Base-by-base conservation (phyloP, 2,113 vertebrate species). In the Pandion haliaetus region DNA sequence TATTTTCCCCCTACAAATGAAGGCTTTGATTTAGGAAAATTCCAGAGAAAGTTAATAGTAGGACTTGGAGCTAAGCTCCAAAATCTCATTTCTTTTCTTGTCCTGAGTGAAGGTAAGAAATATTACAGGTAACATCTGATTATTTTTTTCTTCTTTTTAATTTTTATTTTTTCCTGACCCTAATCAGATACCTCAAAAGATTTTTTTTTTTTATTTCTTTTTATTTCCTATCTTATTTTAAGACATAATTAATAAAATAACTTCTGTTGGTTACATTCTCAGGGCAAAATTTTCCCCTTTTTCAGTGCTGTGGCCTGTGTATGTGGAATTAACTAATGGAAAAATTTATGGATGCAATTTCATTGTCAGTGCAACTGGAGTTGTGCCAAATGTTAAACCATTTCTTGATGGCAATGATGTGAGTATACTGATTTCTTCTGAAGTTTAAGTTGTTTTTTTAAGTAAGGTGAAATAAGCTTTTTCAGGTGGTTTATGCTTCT, bases 341-440 rank as follows among this genome's bases (percentile, higher is more conserved):
- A 99, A 98, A 92, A 98, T 98, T 10, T 99, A 98, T 62, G 99
- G 99, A 94, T 99, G 99, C 23, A 97, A 99, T 96, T 99, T 99
- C 92, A 97, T 99, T 42, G 98, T 99, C 95, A 99, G 99, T 45
- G 99, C 99, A 82, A 99, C 99, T 6, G 99, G 99, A 77, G 99
- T 99, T 14, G 97, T 98, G 38, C 99, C 99, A 81, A 99, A 99
- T 82, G 96, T 97, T 15, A 97, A 99, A 62, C 98, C 98, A 4
- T 99, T 99, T 97, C 98, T 99, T 88, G 92, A 93, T 50, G 98
- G 99, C 65, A 99, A 99, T 98, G 97, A 96, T 4, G 99, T 99
- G 98, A 99, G 98, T 85, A 74, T n/a, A 19, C 8, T 20, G n/a
- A 42, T 69, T 55, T 55, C 23, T 70, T 93, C 9, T 58, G 54